Conservation (phyloP, 2,888 invertebrate species). For the Troides helena region DNA sequence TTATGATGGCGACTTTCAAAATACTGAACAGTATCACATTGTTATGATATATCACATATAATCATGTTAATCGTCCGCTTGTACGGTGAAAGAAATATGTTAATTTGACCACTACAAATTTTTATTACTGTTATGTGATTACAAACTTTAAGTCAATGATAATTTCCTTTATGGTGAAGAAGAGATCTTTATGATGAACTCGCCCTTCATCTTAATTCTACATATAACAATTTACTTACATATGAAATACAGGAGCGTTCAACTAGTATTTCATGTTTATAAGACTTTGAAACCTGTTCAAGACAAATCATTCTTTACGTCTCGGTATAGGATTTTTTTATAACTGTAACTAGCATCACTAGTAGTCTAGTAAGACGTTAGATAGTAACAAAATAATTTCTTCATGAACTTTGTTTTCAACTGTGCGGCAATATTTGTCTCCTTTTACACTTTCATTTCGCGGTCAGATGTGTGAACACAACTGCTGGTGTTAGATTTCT, state of each 20-base stretch:
- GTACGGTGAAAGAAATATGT: background rate
- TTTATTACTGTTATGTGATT: background rate
- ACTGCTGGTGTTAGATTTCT: too few relatives aligned
- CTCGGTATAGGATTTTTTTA: background rate
- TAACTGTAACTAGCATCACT: background rate
- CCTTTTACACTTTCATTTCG: too few relatives aligned
- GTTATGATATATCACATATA: background rate
- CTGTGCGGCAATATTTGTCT: too few relatives aligned
- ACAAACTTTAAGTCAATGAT: background rate
- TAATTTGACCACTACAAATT: background rate
- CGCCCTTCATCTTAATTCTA: background rate
- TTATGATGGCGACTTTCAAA: slow-evolving; percentile 1
- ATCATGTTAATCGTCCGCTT: background rate
- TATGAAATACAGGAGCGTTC: background rate
- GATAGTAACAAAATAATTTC: too few relatives aligned
- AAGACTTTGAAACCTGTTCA: background rate
- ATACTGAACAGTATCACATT: background rate
- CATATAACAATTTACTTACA: background rate
- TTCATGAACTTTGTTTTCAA: too few relatives aligned
- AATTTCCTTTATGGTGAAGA: background rate
- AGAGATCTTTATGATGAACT: background rate
- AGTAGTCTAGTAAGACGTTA: too few relatives aligned
- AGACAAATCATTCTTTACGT: background rate
- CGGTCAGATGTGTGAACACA: too few relatives aligned
- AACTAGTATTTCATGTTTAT: background rate